Evolutionary conservation across 2,888 invertebrate species (phyloP), one percentile per base, ranked within the genome.

Genomic region (Acleris emargana): DNA sequence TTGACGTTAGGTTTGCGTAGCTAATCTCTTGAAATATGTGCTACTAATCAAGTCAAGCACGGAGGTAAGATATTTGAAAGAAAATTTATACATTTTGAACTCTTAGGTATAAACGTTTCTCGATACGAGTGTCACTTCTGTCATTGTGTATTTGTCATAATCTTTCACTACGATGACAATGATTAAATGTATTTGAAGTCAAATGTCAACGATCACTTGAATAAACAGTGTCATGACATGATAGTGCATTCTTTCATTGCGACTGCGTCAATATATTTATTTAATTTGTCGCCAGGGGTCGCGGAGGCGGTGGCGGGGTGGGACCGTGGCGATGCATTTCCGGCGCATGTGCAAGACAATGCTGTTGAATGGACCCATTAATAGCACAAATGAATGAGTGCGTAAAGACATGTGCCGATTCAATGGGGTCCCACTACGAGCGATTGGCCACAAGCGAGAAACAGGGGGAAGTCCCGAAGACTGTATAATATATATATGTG

Each of bases 341-440:
- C 91, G 90, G 87, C 84, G 88, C 91, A 91, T 89, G 80, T 91
- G 91, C 89, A 85, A 84, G 87, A 91, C 91, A 91, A 91, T 91
- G 75, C 79, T 70, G 82, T 78, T 87, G 86, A 89, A 91, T 89
- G 91, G 87, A 82, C 83, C 84, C 90, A 88, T 89, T 90, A 91
- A 90, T 89, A 89, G 88, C 84, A 84, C 78, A 83, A 84, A 81
- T 89, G 89, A 90, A 91, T 91, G 90, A 88, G 82, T 83, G 87
- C 81, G 89, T 87, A 87, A 84, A 83, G 88, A 89, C 88, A 89
- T 90, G 89, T 89, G 88, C 76, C 72, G 71, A 25, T 55, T 42
- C 22, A 17, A 17, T 11, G 55, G 18, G 55, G 47, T 43, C 45
- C 18, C 45, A 57, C 51, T 61, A 32, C 38, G 20, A 61, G 66